Evolutionary conservation across 2,797 vertebrate species (phyloP).

Genomic region (Acropternis orthonyx): DNA sequence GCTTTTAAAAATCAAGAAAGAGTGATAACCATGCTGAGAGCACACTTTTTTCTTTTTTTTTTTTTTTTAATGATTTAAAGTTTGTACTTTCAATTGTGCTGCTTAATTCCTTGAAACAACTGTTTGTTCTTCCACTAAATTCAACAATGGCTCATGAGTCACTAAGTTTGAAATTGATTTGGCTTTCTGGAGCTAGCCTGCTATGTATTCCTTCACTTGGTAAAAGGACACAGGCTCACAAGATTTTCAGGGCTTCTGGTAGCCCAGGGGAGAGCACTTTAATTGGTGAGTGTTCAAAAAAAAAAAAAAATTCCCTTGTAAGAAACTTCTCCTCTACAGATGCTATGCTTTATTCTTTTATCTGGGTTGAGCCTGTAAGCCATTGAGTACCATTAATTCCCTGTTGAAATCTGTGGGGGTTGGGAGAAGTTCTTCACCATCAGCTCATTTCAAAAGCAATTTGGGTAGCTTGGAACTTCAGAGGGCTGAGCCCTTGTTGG

Average conservation of each 20-base stretch:
- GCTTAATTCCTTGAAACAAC: slow-evolving; percentile 12
- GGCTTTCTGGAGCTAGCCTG: neutral
- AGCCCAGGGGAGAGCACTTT: neutral
- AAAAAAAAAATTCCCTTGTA: neutral
- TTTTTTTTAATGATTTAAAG: neutral
- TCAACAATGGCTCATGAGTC: neutral
- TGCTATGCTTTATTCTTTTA: neutral
- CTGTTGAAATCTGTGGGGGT: neutral
- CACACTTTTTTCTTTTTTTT: too few relatives aligned
- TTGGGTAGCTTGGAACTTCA: neutral
- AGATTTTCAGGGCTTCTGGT: neutral
- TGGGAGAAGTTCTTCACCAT: neutral
- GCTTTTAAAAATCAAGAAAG: neutral
- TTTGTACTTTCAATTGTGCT: neutral
- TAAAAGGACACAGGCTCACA: neutral
- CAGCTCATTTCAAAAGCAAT: neutral
- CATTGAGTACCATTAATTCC: neutral
- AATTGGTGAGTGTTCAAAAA: neutral
- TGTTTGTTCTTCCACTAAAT: slow-evolving; percentile 23
- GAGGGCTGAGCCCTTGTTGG: neutral
- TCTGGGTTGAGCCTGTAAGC: neutral
- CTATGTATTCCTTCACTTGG: neutral
- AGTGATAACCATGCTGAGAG: neutral
- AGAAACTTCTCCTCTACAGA: neutral
- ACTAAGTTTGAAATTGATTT: slow-evolving; percentile 5